Percentiles rank a stretch among this genome's conserved stretches.
phyloP scores from a whole-genome alignment of 2,113 vertebrate genomes.

The Notarius lentiginosus region DNA sequence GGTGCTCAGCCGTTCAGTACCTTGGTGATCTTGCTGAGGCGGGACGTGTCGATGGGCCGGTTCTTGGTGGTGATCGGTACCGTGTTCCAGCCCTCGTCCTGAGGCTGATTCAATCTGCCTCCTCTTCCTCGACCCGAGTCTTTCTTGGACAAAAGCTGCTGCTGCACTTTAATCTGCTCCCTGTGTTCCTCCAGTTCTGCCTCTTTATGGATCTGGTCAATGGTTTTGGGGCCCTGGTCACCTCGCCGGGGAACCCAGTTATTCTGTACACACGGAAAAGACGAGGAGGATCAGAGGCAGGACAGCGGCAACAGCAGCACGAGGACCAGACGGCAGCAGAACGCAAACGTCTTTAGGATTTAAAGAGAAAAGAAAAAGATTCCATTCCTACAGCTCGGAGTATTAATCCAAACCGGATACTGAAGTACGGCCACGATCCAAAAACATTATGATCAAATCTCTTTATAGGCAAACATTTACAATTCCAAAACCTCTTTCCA shows the following conservation, averaged over 20 bases:
- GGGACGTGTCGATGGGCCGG: slow-evolving; percentile 87
- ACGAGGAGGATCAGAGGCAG: not conserved
- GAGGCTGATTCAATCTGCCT: slow-evolving; percentile 71
- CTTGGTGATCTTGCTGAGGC: slow-evolving; percentile 94
- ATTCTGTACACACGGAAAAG: slow-evolving; percentile 68
- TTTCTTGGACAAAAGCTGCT: slow-evolving; percentile 87
- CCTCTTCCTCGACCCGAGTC: slow-evolving; percentile 69
- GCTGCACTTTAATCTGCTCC: slow-evolving; percentile 90
- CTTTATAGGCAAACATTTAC: no score
- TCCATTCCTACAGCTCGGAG: not conserved
- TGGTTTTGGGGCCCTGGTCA: slow-evolving; percentile 95
- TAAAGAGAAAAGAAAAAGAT: not conserved
- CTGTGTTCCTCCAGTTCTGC: slow-evolving; percentile 93
- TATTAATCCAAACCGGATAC: not conserved
- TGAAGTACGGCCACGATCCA: no score
- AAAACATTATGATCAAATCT: no score
- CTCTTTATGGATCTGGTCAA: slow-evolving; percentile 97
- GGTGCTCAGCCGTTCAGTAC: slow-evolving; percentile 59
- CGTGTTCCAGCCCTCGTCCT: slow-evolving; percentile 95
- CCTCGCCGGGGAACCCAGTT: slow-evolving; percentile 94
- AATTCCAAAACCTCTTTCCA: no score
- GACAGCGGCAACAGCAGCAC: not conserved
- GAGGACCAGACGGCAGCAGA: not conserved
- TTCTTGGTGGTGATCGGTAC: slow-evolving; percentile 93
- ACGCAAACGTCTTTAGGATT: not conserved